Percentiles rank a stretch among this genome's conserved stretches.
phyloP scores from a whole-genome alignment of 2,888 invertebrate species.

The Plebejus anna region DNA sequence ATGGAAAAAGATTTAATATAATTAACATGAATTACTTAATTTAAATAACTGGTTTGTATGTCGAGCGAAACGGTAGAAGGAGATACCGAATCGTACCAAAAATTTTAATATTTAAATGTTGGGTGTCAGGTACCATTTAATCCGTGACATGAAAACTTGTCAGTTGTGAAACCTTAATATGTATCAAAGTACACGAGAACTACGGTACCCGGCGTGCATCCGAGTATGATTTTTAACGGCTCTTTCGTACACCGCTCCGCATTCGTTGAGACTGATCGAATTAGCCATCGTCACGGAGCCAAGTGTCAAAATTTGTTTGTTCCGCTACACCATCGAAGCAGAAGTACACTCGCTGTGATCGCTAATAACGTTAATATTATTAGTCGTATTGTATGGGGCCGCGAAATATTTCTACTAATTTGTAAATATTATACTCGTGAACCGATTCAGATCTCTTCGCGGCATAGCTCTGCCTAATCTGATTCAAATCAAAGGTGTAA shows the following conservation, averaged over 20 bases:
- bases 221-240: constrained; percentile 38
- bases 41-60: not conserved
- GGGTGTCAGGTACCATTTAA: constrained; percentile 14
- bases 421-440: constrained; percentile 24
- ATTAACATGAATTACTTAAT: not conserved
- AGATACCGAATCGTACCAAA: not conserved
- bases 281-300: constrained; percentile 49
- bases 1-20: not conserved
- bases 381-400: constrained; percentile 42
- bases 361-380: constrained; percentile 71
- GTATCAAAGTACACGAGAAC: constrained; percentile 38
- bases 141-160: constrained; percentile 26
- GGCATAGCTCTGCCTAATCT: constrained; percentile 29
- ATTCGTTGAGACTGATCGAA: constrained; percentile 53
- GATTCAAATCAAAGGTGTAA: constrained; percentile 30
- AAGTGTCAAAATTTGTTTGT: constrained; percentile 64
- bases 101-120: not conserved
- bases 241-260: constrained; percentile 39
- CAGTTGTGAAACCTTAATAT: constrained; percentile 35
- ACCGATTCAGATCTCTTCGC: not conserved
- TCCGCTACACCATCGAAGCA: constrained; percentile 53
- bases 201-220: constrained; percentile 37
- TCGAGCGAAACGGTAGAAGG: not conserved
- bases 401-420: constrained; percentile 38
- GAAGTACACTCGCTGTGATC: constrained; percentile 50